Evolutionary conservation across 2,797 vertebrate species (phyloP).

Genomic region (Sebastiscus tertius): DNA sequence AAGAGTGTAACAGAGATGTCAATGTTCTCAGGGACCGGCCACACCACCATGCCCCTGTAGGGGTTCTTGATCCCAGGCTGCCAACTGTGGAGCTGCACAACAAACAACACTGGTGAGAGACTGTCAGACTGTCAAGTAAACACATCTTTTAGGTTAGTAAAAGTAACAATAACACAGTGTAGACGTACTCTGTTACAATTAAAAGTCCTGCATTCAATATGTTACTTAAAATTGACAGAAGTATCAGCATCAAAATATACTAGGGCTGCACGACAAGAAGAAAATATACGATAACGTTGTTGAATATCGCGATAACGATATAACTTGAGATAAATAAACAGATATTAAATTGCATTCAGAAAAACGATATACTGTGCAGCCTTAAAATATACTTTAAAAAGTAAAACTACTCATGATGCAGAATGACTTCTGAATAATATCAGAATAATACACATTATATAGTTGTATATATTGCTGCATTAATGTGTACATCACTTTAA

Average conservation of each 20-base stretch:
- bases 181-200: background rate
- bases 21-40: slow-evolving; percentile 93
- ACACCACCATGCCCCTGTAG: slow-evolving; percentile 90
- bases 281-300: no score
- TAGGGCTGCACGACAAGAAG: rapidly evolving
- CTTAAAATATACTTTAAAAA: background rate
- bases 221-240: background rate
- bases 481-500: background rate
- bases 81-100: slow-evolving; percentile 90
- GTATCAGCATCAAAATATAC: no score
- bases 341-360: no score
- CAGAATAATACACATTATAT: background rate
- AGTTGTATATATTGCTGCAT: background rate
- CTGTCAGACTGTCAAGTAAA: background rate
- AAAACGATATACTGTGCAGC: no score
- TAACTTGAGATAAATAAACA: no score
- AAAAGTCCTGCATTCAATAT: background rate
- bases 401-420: background rate
- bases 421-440: background rate
- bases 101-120: slow-evolving; percentile 8
- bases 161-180: background rate
- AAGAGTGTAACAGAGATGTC: slow-evolving; percentile 93
- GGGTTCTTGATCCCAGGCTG: slow-evolving; percentile 94
- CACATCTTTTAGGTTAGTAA: background rate
- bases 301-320: no score